phyloP scores from a whole-genome alignment of 2,888 invertebrate species.

The Chelonus formosanus region DNA sequence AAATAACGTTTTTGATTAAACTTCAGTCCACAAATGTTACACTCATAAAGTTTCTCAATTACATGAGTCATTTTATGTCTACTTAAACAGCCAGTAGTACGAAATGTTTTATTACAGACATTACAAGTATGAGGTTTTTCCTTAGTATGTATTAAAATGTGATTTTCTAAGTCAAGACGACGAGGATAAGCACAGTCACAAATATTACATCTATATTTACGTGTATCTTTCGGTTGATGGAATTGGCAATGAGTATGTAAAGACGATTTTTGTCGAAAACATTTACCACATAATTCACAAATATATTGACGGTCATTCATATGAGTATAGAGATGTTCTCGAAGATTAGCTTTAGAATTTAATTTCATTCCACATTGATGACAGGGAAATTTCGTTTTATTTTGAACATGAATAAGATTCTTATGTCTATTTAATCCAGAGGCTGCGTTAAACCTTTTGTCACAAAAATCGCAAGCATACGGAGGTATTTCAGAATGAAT shows the following conservation, averaged over 20 bases:
- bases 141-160: constrained; percentile 64
- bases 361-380: constrained; percentile 53
- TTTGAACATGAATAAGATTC: constrained; percentile 51
- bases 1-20: constrained; percentile 68
- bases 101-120: constrained; percentile 67
- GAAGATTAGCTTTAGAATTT: constrained; percentile 49
- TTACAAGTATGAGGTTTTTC: constrained; percentile 64
- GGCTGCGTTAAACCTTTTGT: constrained; percentile 54
- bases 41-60: constrained; percentile 57
- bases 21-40: constrained; percentile 62
- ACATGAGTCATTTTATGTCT: constrained; percentile 68
- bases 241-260: constrained; percentile 63
- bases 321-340: constrained; percentile 59
- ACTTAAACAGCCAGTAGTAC: constrained; percentile 65
- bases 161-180: constrained; percentile 65
- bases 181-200: constrained; percentile 65
- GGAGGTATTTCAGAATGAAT: constrained; percentile 53
- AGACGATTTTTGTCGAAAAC: constrained; percentile 65
- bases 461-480: constrained; percentile 54
- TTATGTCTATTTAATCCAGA: constrained; percentile 55
- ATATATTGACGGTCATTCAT: constrained; percentile 49
- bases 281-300: constrained; percentile 66
- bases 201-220: constrained; percentile 41
- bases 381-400: constrained; percentile 51
- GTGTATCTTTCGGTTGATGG: constrained; percentile 37